Evolutionary conservation across 1,140 invertebrate species (phyloP).

Genomic region (Halotydeus destructor): DNA sequence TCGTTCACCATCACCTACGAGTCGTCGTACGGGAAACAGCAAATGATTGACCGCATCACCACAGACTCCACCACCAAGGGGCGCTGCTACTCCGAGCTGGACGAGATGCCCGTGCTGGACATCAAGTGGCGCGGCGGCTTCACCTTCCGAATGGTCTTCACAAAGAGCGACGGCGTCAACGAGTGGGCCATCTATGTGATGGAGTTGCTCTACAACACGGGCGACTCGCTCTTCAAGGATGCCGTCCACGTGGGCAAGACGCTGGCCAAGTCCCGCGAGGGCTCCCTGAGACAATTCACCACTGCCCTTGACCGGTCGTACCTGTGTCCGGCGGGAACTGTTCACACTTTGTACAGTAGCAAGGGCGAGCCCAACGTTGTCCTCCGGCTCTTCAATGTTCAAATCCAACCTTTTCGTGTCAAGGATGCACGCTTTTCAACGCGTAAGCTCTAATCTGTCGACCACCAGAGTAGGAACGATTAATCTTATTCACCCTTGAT

Average conservation of each 20-base stretch:
- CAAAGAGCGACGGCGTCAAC: constrained; percentile 8
- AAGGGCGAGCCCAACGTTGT: constrained; percentile 18
- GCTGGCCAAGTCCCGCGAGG: constrained; percentile 14
- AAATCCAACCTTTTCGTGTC: constrained; percentile 40
- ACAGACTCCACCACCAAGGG: constrained; percentile 15
- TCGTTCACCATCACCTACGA: constrained; percentile 18
- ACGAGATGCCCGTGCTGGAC: constrained; percentile 12
- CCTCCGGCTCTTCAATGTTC: constrained; percentile 28
- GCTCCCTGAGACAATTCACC: constrained; percentile 39
- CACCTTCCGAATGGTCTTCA: constrained; percentile 14
- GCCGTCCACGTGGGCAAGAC: constrained; percentile 16
- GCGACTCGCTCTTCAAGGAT: constrained; percentile 17
- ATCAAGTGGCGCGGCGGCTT: constrained; percentile 15
- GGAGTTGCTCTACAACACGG: constrained; percentile 20
- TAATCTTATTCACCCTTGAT: constrained; percentile 16
- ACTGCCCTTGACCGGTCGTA: constrained; percentile 67
- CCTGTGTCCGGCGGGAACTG: constrained; percentile 30
- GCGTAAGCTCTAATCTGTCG: constrained; percentile 21
- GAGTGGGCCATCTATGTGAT: constrained; percentile 18
- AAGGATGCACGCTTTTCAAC: constrained; percentile 37
- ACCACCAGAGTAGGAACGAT: neutral
- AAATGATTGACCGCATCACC: constrained; percentile 13
- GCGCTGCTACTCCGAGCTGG: constrained; percentile 14
- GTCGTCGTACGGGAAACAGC: constrained; percentile 14
- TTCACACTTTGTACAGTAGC: constrained; percentile 17